Evolutionary conservation across 2,113 vertebrate genomes (phyloP), one percentile per base, ranked within the genome.

Genomic region (Microcebus tavaratra): DNA sequence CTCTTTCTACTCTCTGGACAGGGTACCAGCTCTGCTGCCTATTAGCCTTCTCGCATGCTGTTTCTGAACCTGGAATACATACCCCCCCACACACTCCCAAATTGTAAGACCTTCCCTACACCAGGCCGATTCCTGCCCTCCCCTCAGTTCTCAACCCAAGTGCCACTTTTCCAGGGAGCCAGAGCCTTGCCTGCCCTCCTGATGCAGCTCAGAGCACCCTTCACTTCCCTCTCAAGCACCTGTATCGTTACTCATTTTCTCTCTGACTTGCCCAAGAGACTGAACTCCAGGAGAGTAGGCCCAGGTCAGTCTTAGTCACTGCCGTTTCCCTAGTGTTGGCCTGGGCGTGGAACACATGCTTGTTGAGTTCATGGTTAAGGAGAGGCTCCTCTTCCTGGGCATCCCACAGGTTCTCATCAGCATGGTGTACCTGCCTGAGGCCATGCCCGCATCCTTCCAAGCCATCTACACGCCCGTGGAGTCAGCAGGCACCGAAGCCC

Each of bases 361-460:
- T 34, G 5, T 9, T 11, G 50, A 50, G 29, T 67, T 78, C 0
- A 0, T 78, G 59, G 36, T 48, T 81, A 39, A 94, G 36, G 68
- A 29, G 63, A 17, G 61, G 20, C 21, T 73, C 7, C 65, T 53
- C 5, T 92, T 61, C 17, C 55, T 23, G 65, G 83, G 7, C 7
- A 0, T 34, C 42, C n/a, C 0, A 0, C 89, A 99, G 99, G 99
- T 99, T 83, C 99, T 99, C 81, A 99, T 99, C 98, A 99, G 99
- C 98, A 99, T 99, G 99, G 99, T 99, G 17, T 99, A 99, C 97
- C 98, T 99, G n/a, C 99, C 99, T 0, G 99, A 99, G 39, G 97
- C 98, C 97, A 99, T 99, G 99, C 99, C 99, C 0, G 99, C 99
- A 1, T 99, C 99, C 90, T 99, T 99, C 98, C 99, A 99, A 98